Conservation (phyloP, 1,140 invertebrate species). For the Cydia pomonella region DNA sequence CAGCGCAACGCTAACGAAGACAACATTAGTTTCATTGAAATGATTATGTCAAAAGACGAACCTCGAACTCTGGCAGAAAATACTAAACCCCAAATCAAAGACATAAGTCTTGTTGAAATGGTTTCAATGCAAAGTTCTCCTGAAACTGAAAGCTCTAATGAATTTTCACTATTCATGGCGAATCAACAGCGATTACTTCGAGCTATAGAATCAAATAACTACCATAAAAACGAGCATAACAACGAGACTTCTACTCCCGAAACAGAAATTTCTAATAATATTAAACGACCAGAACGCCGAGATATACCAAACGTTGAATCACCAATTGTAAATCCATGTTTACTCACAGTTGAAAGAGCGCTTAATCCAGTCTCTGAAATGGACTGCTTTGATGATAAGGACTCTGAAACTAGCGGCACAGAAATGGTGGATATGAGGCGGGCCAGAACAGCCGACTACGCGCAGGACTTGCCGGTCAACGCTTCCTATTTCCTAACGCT, state of each 20-base stretch:
- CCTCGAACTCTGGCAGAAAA: not conserved
- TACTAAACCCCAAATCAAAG: not conserved
- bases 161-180: constrained; percentile 41
- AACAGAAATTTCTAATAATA: not conserved
- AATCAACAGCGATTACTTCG: constrained; percentile 43
- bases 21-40: not conserved
- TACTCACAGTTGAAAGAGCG: not conserved
- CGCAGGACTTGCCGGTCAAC: constrained; percentile 50
- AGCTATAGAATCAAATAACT: constrained; percentile 36
- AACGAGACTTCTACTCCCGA: not conserved
- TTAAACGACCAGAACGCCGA: not conserved
- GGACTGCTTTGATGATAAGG: constrained; percentile 19
- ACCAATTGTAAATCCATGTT: not conserved
- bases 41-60: not conserved
- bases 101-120: constrained; percentile 22
- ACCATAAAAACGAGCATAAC: not conserved
- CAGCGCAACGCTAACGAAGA: not conserved
- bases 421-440: constrained; percentile 8
- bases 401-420: constrained; percentile 6
- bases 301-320: not conserved
- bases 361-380: not conserved
- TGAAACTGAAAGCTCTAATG: constrained; percentile 14
- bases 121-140: not conserved
- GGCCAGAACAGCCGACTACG: not conserved
- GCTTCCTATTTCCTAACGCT: constrained; percentile 61